These are phyloP conservation scores for Drosophila testacea DNA, from an alignment of 2,888 invertebrate genomes.

Conservation along the genomic window DNA sequence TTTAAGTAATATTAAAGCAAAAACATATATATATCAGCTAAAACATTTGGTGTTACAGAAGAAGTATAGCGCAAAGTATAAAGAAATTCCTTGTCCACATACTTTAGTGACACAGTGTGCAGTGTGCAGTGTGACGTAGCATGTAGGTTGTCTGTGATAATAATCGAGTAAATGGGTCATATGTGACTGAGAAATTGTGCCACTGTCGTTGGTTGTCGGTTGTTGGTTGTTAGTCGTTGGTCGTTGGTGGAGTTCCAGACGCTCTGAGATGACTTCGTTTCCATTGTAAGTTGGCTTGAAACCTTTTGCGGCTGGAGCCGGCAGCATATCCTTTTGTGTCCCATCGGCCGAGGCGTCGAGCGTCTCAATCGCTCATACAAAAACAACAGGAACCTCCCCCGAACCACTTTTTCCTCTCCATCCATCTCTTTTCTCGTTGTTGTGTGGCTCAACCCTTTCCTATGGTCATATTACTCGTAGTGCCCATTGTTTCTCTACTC, in stretches of 20 bases:
- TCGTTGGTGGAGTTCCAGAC: slow-evolving; percentile 21
- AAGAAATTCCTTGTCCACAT: background rate
- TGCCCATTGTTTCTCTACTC: slow-evolving; percentile 72
- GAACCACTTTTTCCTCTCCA: background rate
- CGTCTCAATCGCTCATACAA: slow-evolving; percentile 47
- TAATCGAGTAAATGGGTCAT: slow-evolving; percentile 46
- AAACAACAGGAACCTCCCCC: background rate
- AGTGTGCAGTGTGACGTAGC: background rate
- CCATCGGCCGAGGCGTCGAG: slow-evolving; percentile 30
- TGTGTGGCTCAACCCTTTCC: slow-evolving; percentile 26
- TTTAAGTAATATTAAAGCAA: too few relatives aligned
- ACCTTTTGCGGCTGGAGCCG: slow-evolving; percentile 38
- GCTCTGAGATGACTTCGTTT: slow-evolving; percentile 34
- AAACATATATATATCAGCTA: background rate
- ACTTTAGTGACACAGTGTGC: slow-evolving; percentile 20
- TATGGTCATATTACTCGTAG: slow-evolving; percentile 39
- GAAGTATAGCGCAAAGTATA: background rate
- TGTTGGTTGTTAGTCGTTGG: too few relatives aligned
- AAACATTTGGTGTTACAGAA: background rate
- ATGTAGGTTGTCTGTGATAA: slow-evolving; percentile 13
- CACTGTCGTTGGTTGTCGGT: slow-evolving; percentile 33
- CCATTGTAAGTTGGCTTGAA: slow-evolving; percentile 41
- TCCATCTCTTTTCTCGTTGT: background rate
- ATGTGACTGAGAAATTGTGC: slow-evolving; percentile 31
- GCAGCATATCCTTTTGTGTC: slow-evolving; percentile 19